phyloP scores from a whole-genome alignment of 2,113 vertebrate species.

The Equus przewalskii region DNA sequence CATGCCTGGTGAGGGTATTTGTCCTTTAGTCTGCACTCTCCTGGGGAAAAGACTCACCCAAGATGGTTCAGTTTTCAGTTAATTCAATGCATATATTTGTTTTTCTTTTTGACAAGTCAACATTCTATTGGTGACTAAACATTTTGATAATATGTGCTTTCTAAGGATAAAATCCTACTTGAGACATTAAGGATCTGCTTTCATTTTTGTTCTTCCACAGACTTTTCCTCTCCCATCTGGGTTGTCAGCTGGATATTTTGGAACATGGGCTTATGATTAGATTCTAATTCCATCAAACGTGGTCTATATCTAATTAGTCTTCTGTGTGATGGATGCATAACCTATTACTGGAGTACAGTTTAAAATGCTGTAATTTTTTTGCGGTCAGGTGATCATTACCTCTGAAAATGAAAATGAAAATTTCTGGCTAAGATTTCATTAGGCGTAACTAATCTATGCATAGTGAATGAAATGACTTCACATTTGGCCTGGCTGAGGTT shows the following conservation, averaged over 20 bases:
- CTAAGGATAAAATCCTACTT: background rate
- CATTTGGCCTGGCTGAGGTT: background rate
- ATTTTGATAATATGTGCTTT: background rate
- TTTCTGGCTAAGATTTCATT: background rate
- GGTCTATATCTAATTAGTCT: background rate
- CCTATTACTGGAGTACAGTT: background rate
- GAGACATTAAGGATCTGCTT: background rate
- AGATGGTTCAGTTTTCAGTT: background rate
- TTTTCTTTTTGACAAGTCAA: background rate
- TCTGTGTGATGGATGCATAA: background rate
- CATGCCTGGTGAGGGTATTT: too few relatives aligned
- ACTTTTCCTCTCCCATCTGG: background rate
- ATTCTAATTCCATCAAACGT: background rate
- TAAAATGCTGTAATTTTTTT: background rate
- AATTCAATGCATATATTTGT: background rate
- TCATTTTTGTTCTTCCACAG: background rate
- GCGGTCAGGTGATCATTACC: background rate
- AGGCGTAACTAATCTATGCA: background rate
- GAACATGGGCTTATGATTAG: background rate
- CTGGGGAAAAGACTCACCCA: background rate
- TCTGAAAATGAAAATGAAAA: slow-evolving; percentile 46
- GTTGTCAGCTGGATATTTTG: background rate
- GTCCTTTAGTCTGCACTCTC: background rate
- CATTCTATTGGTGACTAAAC: background rate
- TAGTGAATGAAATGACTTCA: background rate